Conservation (phyloP, 2,113 vertebrate species). For the Guaruba guarouba region DNA sequence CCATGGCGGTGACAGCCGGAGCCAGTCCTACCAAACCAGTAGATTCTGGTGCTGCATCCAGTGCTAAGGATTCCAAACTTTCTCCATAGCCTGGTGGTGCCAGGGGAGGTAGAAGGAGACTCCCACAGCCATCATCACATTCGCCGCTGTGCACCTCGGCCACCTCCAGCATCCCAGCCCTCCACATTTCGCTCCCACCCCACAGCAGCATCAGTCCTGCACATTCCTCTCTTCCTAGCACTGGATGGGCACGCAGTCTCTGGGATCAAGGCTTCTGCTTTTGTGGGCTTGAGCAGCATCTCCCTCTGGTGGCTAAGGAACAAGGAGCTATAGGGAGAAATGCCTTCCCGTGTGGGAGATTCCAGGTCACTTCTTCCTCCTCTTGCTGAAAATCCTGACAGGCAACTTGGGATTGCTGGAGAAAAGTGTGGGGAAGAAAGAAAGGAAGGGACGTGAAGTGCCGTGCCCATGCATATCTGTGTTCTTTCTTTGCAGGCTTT, state of each 20-base stretch:
- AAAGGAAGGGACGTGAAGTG: background rate
- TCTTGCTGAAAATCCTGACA: background rate
- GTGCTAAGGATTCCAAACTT: background rate
- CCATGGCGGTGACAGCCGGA: background rate
- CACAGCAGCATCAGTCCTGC: background rate
- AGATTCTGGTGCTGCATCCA: background rate
- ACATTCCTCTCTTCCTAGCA: accelerated
- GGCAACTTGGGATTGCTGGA: background rate
- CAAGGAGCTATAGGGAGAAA: background rate
- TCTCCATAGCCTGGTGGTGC: background rate
- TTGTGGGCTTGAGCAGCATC: background rate
- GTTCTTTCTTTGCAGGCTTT: background rate
- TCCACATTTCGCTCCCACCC: background rate
- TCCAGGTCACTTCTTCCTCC: background rate
- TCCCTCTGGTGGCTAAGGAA: conserved; percentile 49
- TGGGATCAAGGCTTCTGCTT: accelerated
- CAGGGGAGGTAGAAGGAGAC: background rate
- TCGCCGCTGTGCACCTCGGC: accelerated
- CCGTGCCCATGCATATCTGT: accelerated
- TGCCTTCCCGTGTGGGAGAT: background rate
- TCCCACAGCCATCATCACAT: background rate
- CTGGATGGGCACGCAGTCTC: accelerated
- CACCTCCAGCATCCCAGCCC: background rate
- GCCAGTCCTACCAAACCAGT: background rate
- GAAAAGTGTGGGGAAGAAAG: background rate